Evolutionary conservation across 1,140 invertebrate species (phyloP).

Genomic region (Eumeta japonica): DNA sequence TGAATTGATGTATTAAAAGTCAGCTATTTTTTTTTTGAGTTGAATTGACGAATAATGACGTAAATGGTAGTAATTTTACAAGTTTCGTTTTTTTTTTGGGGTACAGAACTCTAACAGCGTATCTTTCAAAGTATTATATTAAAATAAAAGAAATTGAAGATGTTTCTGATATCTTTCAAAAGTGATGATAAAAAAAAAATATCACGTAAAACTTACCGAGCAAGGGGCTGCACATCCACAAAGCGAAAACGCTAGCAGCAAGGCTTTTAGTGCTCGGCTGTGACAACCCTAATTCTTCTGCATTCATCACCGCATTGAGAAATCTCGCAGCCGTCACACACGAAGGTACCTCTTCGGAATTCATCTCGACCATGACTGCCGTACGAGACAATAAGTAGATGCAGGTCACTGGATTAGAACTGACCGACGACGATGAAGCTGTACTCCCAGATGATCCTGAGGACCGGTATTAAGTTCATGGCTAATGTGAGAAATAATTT

Average conservation of each 20-base stretch:
- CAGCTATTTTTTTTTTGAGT: too few species aligned
- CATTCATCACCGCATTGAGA: conserved; percentile 59
- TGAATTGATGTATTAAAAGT: too few species aligned
- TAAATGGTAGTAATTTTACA: too few species aligned
- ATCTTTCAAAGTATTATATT: too few species aligned
- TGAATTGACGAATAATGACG: too few species aligned
- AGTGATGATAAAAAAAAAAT: too few species aligned
- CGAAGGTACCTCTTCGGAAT: conserved; percentile 60
- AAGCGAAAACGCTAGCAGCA: conserved; percentile 62
- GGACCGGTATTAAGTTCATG: background rate
- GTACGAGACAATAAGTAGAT: conserved; percentile 68
- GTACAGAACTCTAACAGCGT: too few species aligned
- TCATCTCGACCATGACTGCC: conserved; percentile 69
- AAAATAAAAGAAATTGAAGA: too few species aligned
- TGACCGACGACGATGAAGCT: conserved; percentile 35
- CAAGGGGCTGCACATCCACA: conserved; percentile 67
- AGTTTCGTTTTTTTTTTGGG: too few species aligned
- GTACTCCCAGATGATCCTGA: conserved; percentile 44
- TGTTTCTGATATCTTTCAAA: too few species aligned
- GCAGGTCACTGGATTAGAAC: conserved; percentile 51
- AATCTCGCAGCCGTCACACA: conserved; percentile 61
- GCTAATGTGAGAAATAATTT: too few species aligned
- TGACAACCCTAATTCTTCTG: conserved; percentile 63
- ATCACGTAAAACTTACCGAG: conserved; percentile 42
- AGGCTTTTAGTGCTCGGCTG: conserved; percentile 57